phyloP scores from a whole-genome alignment of 2,797 vertebrate species.

The Trematomus bernacchii region DNA sequence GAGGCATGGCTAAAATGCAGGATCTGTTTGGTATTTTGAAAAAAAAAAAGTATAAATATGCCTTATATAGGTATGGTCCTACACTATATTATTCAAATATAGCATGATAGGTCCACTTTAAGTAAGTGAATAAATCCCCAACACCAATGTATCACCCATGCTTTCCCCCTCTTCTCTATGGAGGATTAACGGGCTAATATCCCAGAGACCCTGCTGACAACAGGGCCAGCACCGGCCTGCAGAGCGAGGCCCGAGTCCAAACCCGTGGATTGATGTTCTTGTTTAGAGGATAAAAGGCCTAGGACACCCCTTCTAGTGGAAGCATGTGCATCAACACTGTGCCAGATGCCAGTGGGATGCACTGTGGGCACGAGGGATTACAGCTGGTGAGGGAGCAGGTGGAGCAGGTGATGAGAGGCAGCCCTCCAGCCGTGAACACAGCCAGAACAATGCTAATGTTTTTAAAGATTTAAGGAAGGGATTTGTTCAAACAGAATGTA shows the following conservation, averaged over 20 bases:
- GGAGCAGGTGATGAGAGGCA: slow-evolving; percentile 43
- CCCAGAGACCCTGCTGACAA: slow-evolving; percentile 51
- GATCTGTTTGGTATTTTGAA: too few species aligned
- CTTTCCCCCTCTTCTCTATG: slow-evolving; percentile 21
- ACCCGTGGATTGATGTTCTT: slow-evolving; percentile 61
- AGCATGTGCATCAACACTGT: slow-evolving; percentile 11
- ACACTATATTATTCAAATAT: too few species aligned
- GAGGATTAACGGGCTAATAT: slow-evolving; percentile 52
- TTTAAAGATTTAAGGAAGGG: slow-evolving; percentile 7
- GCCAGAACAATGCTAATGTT: slow-evolving; percentile 7
- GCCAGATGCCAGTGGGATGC: slow-evolving; percentile 60
- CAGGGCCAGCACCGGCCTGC: slow-evolving; percentile 13
- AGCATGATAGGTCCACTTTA: too few species aligned
- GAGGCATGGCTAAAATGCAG: too few species aligned
- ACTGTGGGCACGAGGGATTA: slow-evolving; percentile 41
- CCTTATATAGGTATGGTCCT: too few species aligned
- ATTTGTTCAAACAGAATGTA: neutral
- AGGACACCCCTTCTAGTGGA: slow-evolving; percentile 44
- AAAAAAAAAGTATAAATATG: too few species aligned
- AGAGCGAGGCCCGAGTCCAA: slow-evolving; percentile 37
- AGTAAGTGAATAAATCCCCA: neutral
- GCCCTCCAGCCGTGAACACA: slow-evolving; percentile 23
- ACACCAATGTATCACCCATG: slow-evolving; percentile 18
- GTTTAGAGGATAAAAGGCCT: slow-evolving; percentile 74
- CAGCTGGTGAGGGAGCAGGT: slow-evolving; percentile 43